Evolutionary conservation across 2,113 vertebrate species (phyloP).

Genomic region (Tamias sibiricus): DNA sequence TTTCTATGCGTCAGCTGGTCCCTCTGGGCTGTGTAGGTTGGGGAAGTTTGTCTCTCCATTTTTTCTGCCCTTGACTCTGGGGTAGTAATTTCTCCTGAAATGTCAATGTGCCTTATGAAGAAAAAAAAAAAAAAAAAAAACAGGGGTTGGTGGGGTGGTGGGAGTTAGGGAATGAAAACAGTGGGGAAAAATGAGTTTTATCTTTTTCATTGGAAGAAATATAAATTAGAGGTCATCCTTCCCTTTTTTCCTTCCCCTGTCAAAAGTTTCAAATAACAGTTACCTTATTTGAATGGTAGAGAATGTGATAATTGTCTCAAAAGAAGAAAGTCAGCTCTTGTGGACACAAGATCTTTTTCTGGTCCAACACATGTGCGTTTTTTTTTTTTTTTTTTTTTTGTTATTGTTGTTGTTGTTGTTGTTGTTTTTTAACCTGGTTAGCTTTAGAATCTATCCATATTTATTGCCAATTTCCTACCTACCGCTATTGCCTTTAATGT

Average conservation of each 20-base stretch:
- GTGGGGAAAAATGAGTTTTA: background rate
- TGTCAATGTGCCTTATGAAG: constrained; percentile 40
- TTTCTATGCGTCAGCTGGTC: constrained; percentile 87
- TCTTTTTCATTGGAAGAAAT: background rate
- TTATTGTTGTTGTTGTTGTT: too few relatives aligned
- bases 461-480: constrained; percentile 42
- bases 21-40: constrained; percentile 85
- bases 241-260: too few relatives aligned
- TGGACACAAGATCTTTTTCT: background rate
- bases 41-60: constrained; percentile 83
- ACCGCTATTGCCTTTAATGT: constrained; percentile 43
- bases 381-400: too few relatives aligned
- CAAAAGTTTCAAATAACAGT: background rate
- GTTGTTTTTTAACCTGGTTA: background rate
- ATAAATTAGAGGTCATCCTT: background rate
- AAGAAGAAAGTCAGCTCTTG: background rate
- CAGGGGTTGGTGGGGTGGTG: too few relatives aligned
- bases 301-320: background rate
- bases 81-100: constrained; percentile 83
- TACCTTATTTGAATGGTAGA: background rate
- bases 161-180: background rate
- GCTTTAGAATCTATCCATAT: constrained; percentile 34
- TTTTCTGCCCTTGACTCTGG: constrained; percentile 91
- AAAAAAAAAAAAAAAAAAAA: background rate
- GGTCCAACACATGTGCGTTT: background rate